These are phyloP conservation scores for Nerophis lumbriciformis DNA, from an alignment of 2,113 vertebrate genomes.

Conservation along the genomic window DNA sequence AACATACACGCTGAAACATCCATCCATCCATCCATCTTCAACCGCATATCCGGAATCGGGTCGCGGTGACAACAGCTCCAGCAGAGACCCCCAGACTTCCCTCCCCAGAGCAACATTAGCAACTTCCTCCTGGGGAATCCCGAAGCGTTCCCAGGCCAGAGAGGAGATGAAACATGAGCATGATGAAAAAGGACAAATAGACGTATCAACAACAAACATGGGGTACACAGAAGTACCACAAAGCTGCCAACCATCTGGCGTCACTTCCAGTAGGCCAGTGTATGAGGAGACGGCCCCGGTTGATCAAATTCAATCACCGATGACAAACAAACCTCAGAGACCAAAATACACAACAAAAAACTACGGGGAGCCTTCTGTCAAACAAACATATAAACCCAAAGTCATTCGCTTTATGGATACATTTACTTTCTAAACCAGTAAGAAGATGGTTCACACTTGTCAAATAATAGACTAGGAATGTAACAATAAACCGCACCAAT, in stretches of 20 bases:
- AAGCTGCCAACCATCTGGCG: constrained; percentile 1
- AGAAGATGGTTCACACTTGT: not conserved
- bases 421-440: constrained; percentile 63
- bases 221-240: not conserved
- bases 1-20: constrained; percentile 7
- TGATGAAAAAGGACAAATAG: not conserved
- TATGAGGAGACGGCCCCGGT: constrained; percentile 9
- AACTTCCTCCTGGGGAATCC: no score
- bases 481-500: no score
- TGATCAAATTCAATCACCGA: constrained; percentile 12
- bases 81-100: no score
- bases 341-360: constrained; percentile 84
- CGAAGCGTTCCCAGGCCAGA: no score
- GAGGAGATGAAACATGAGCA: not conserved
- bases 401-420: constrained; percentile 77
- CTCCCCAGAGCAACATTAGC: no score
- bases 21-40: no score
- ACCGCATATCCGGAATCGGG: no score
- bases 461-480: no score
- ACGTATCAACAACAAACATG: not conserved
- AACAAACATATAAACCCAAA: constrained; percentile 76
- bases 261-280: not conserved
- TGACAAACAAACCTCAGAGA: not conserved
- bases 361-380: constrained; percentile 76
- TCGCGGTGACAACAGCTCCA: no score